Evolutionary conservation across 1,140 invertebrate genomes (phyloP), one percentile per base, ranked within the genome.

Genomic region (Drosophila subobscura): DNA sequence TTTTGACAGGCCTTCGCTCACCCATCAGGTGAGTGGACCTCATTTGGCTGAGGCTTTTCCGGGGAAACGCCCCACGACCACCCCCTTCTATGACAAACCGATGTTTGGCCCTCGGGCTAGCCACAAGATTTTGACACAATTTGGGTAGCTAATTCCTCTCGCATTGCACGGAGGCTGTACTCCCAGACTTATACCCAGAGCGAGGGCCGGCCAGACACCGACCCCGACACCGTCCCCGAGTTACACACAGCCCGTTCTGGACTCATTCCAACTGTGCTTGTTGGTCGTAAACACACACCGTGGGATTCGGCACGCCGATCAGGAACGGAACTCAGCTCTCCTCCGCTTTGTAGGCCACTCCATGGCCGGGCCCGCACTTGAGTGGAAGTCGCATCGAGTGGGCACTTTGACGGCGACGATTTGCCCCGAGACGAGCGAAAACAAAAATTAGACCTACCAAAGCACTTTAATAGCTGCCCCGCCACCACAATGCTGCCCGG

Each of bases 251-350:
- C 37, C 22, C 33, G 33, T 23, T 16, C 20, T 44, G 16, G 46
- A n/a, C 50, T 54, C 42, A 72, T 68, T 86, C 83, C 81, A 66
- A 86, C 81, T 86, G 81, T 86, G 81, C 77, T 85, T 85, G 81
- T 84, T 83, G 81, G 77, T 88, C 81, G 81, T 86, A 86, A 86
- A 86, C 81, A 86, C 72, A 85, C 81, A 86, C 81, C 81, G 81
- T 86, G 81, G 81, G 81, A 86, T 81, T 86, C 81, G 78, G 72
- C 72, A 75, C 72, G 68, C 46, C 58, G 55, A 41, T 12, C 68
- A 12, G 45, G 50, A 67, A 74, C 53, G n/a, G 56, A 71, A 51
- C 53, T 59, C 54, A 59, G 65, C 66, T 71, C 61, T 67, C 42
- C 64, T 27, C 40, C 47, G 14, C 16, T 46, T 16, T 29, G 29